A percentile compares a stretch with the other conserved stretches of the same genome.
These are phyloP conservation scores for Thunnus albacares DNA, from an alignment of 2,797 vertebrate genomes.

Conservation along the genomic window DNA sequence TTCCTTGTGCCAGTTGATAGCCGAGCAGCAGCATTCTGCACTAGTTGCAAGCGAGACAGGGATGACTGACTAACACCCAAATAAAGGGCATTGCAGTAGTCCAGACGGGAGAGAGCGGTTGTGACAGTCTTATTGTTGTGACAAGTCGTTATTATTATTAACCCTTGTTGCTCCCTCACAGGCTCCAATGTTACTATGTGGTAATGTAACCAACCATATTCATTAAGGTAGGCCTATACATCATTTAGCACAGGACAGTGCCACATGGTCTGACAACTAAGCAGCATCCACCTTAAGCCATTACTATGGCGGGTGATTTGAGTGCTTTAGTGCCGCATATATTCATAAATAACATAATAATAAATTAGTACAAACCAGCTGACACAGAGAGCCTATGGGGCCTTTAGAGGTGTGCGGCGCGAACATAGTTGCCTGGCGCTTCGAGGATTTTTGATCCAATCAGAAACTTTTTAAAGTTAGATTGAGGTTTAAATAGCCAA, in stretches of 20 bases:
- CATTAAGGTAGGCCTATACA: background rate
- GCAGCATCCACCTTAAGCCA: background rate
- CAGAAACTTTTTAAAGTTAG: background rate
- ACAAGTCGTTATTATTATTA: background rate
- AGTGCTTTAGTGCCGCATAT: background rate
- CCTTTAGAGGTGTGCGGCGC: conserved; percentile 32
- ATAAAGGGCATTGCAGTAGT: too few species aligned
- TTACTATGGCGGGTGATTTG: background rate
- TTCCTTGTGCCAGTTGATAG: too few species aligned
- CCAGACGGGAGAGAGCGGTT: too few species aligned
- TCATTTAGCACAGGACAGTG: too few species aligned
- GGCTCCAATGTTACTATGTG: background rate
- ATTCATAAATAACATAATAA: background rate
- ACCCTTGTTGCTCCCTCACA: background rate
- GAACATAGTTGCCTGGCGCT: conserved; percentile 31
- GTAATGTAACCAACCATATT: background rate
- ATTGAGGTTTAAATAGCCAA: conserved; percentile 25
- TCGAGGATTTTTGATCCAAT: conserved; percentile 44
- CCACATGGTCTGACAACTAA: background rate
- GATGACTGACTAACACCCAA: too few species aligned
- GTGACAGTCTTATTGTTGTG: too few species aligned
- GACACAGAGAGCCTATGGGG: background rate
- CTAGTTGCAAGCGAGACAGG: too few species aligned
- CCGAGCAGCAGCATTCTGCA: too few species aligned
- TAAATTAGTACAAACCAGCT: background rate